These are phyloP conservation scores for Malaclemys terrapin DNA, from an alignment of 2,113 vertebrate genomes.

Conservation along the genomic window DNA sequence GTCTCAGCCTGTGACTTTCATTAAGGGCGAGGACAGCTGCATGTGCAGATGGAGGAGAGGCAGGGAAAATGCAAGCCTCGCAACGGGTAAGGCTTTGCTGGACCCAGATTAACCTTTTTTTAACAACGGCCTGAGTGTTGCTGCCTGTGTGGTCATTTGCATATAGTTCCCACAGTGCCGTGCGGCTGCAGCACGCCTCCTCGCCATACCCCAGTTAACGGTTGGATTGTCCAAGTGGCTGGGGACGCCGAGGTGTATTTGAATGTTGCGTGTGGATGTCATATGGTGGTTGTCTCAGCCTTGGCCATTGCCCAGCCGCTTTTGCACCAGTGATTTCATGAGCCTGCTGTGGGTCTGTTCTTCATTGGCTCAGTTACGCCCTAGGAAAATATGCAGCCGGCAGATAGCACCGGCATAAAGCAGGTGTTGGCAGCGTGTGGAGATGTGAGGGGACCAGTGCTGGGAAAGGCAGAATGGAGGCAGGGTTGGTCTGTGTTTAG, in stretches of 20 bases:
- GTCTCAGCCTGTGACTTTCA: not conserved
- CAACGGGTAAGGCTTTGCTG: rapidly evolving
- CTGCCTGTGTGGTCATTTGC: not conserved
- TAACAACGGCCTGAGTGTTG: not conserved
- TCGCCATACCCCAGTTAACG: no score
- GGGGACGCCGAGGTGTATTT: not conserved
- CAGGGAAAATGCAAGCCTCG: not conserved
- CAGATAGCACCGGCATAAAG: not conserved
- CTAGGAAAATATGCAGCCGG: not conserved
- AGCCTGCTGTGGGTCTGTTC: not conserved
- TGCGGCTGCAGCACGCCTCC: not conserved
- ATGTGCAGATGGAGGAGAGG: constrained; percentile 36
- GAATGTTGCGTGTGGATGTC: not conserved
- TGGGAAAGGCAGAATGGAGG: not conserved
- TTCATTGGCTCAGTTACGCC: not conserved
- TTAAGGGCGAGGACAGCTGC: constrained; percentile 1
- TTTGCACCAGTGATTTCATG: not conserved
- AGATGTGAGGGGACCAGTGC: not conserved
- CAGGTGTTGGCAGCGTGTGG: not conserved
- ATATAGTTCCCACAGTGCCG: not conserved
- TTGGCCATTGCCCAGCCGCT: not conserved
- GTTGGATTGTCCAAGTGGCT: not conserved
- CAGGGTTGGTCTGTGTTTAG: not conserved
- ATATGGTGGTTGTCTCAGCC: not conserved
- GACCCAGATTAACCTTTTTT: rapidly evolving